Percentiles rank a stretch among this genome's conserved stretches.
Evolutionary conservation across 2,113 vertebrate species (phyloP).

Genomic region (Zosterops japonicus): DNA sequence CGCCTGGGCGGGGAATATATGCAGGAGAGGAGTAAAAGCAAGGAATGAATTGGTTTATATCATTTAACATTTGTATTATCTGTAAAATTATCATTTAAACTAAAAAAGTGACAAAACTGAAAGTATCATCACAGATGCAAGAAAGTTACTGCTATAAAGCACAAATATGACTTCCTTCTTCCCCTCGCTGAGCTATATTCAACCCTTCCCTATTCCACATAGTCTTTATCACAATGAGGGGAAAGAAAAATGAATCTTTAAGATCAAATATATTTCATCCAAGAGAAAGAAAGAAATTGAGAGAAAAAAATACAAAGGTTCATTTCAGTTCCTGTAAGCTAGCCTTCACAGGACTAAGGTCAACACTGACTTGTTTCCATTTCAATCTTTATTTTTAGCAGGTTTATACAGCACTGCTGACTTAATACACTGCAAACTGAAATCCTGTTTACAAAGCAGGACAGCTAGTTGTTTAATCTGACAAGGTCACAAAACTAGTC

Average conservation of each 20-base stretch:
- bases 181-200: accelerated
- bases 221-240: background rate
- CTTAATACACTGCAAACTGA: background rate
- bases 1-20: background rate
- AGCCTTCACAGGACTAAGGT: background rate
- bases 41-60: background rate
- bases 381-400: background rate
- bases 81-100: background rate
- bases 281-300: background rate
- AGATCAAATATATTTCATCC: background rate
- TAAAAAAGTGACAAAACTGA: background rate
- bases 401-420: conserved; percentile 9
- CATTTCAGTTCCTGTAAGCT: background rate
- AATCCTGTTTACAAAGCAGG: conserved; percentile 23
- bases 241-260: background rate
- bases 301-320: background rate
- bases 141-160: background rate
- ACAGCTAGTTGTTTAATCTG: background rate
- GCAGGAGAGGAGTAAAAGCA: background rate
- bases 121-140: background rate
- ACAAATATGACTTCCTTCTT: background rate
- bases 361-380: conserved; percentile 14
- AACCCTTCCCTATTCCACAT: background rate
- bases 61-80: background rate
- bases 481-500: background rate